Base-by-base conservation (phyloP, 1,140 invertebrate genomes). In the Scaptomyza graminum region DNA sequence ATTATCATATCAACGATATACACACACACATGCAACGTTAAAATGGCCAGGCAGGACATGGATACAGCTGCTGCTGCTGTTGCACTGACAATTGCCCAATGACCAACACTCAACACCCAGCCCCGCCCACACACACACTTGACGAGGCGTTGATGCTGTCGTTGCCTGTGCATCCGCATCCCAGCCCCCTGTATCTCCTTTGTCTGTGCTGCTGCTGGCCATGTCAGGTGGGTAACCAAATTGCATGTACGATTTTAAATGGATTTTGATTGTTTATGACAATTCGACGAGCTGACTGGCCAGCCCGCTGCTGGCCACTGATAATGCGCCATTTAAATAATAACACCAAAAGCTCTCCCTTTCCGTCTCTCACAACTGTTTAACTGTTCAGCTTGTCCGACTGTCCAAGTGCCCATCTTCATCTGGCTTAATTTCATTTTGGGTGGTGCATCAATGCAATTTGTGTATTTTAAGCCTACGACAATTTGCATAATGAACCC, bases 221-320 rank as follows among this genome's bases (percentile, higher is more conserved):
- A 37, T 76, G 79, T 66, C 74, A 77, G 61, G 74, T 78, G 69
- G 73, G 56, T 1, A 8, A 50, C 79, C 76, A 79, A 88, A 88
- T 88, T 89, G 79, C 79, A 89, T 89, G 76, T 89, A 88, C 84
- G 73, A 83, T 89, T 89, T 88, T 83, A 88, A 88, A 88, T 88
- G 83, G 83, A 88, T 88, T 88, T 88, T 88, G 83, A 88, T 88
- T 88, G 83, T 89, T 88, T 88, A 88, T 88, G 83, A 88, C 79
- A 84, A 83, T 83, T 79, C 73, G 69, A 79, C 73, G 72, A 89
- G 73, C 69, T 76, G 79, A 84, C 76, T 88, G 83, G 79, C 65
- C 75, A 73, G 59, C 54, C 62, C 79, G 75, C 78, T 88, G 75
- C 69, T 78, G 69, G 63, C 75, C 83, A 87, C 83, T 87, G 83